These are phyloP conservation scores for Microcebus ravelobensis DNA, from an alignment of 2,113 vertebrate genomes.

Conservation along the genomic window DNA sequence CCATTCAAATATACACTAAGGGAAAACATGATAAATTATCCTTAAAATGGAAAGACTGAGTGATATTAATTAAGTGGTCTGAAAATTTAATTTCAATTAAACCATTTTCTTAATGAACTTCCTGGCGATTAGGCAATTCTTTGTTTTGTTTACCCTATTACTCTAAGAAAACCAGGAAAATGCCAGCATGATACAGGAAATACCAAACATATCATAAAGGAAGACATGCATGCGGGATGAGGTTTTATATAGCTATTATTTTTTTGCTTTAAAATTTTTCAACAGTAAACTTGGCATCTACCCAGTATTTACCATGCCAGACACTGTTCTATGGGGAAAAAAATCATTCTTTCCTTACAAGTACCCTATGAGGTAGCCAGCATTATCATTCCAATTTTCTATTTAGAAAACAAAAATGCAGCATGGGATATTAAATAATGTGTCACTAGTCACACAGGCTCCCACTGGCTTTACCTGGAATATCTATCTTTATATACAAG, in stretches of 20 bases:
- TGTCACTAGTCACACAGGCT: neutral
- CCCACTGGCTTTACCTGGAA: neutral
- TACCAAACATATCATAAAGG: neutral
- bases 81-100: slow-evolving; percentile 63
- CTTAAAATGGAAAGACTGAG: slow-evolving; percentile 4
- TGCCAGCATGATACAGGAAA: slow-evolving; percentile 46
- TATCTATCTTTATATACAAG: neutral
- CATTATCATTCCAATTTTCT: neutral
- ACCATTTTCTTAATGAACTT: slow-evolving; percentile 56
- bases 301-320: neutral
- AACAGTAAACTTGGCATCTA: slow-evolving; percentile 17
- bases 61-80: slow-evolving; percentile 46
- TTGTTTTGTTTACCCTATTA: slow-evolving; percentile 45
- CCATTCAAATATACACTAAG: neutral
- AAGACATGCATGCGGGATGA: neutral
- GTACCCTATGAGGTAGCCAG: neutral
- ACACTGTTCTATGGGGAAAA: neutral
- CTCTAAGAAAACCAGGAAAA: slow-evolving; percentile 28
- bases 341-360: slow-evolving; percentile 9
- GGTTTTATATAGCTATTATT: neutral
- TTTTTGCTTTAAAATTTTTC: slow-evolving; percentile 34
- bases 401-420: neutral
- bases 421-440: neutral
- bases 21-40: slow-evolving; percentile 51
- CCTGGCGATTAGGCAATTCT: slow-evolving; percentile 39